A percentile compares a stretch with the other conserved stretches of the same genome.
These are phyloP conservation scores for Unio delphinus DNA, from an alignment of 2,888 invertebrate genomes.

Conservation along the genomic window DNA sequence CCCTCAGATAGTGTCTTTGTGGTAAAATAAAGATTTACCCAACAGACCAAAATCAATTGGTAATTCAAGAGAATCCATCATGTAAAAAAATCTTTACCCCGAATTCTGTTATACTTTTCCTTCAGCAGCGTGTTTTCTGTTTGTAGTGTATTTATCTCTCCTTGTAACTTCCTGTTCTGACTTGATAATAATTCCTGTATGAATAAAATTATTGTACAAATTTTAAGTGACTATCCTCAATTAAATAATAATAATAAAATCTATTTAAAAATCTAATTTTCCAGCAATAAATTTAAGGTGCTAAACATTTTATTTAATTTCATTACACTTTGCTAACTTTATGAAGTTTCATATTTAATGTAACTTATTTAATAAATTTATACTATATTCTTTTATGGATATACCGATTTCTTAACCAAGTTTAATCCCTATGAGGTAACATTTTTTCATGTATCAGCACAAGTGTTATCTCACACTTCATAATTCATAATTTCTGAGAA, in stretches of 20 bases:
- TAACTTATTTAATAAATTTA: background rate
- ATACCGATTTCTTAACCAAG: background rate
- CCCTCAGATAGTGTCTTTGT: no score
- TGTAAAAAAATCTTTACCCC: constrained; percentile 35
- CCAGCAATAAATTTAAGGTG: background rate
- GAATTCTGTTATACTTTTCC: constrained; percentile 61
- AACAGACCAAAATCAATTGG: no score
- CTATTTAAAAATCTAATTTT: background rate
- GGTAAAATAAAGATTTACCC: no score
- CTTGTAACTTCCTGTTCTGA: constrained; percentile 59
- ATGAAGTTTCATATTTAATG: background rate
- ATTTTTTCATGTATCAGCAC: background rate
- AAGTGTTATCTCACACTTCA: background rate
- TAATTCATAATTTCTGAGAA: background rate
- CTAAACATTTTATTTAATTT: background rate
- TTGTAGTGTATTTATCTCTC: constrained; percentile 58
- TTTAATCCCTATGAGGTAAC: no score
- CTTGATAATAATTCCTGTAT: constrained; percentile 61
- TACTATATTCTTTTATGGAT: background rate
- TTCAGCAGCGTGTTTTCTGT: constrained; percentile 64
- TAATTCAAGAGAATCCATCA: background rate
- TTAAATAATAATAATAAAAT: no score
- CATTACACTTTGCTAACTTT: no score
- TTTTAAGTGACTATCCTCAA: background rate
- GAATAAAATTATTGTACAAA: background rate